These are phyloP conservation scores for Torymus auratus DNA, from an alignment of 2,888 invertebrate genomes.

Conservation along the genomic window DNA sequence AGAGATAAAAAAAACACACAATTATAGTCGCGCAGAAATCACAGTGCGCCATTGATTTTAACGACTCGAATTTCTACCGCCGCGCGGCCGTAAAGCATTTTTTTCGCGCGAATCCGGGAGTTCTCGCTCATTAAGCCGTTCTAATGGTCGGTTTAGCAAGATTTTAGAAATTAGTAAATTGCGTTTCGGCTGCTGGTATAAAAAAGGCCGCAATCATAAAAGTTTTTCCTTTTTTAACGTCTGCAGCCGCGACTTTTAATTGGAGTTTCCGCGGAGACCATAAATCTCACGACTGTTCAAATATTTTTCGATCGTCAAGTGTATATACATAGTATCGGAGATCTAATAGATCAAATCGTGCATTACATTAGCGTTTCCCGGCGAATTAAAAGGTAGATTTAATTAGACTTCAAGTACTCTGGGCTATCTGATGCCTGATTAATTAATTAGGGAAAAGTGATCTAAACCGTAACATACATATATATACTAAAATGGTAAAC, in stretches of 20 bases:
- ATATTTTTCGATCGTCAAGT: neutral
- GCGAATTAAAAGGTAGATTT: constrained; percentile 14
- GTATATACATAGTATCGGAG: constrained; percentile 2
- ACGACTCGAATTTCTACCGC: constrained; percentile 28
- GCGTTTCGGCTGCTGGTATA: neutral
- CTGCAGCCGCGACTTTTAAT: constrained; percentile 14
- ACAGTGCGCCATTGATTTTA: constrained; percentile 24
- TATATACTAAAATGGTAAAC: neutral
- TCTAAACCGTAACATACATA: neutral
- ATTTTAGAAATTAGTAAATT: constrained; percentile 35
- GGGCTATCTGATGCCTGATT: constrained; percentile 1
- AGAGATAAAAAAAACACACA: neutral
- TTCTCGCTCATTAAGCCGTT: constrained; percentile 35
- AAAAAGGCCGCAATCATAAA: constrained; percentile 19
- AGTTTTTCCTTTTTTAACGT: neutral
- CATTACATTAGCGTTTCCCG: neutral
- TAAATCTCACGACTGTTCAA: constrained; percentile 28
- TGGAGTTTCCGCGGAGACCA: neutral
- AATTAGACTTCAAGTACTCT: neutral
- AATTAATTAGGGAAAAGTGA: neutral
- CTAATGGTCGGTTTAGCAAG: constrained; percentile 18
- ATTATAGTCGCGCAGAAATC: neutral
- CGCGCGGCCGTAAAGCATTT: constrained; percentile 19
- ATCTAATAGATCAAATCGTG: constrained; percentile 28
- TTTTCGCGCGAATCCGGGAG: constrained; percentile 17